phyloP scores from a whole-genome alignment of 2,888 invertebrate genomes.

The Rambutsinella grinnellia region DNA sequence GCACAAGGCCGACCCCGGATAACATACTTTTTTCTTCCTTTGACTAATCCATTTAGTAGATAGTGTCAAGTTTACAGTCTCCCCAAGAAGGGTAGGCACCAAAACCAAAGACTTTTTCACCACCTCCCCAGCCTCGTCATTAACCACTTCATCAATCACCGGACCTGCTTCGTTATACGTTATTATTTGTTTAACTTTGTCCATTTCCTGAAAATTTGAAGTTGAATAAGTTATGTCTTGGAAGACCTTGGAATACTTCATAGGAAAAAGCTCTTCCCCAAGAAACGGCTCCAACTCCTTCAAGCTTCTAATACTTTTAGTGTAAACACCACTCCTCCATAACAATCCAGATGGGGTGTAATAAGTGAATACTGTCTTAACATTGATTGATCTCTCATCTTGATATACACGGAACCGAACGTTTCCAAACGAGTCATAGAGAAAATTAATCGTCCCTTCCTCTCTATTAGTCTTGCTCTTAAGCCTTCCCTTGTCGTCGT shows the following conservation, averaged over 20 bases:
- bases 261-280: background rate
- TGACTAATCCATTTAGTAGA: background rate
- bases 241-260: background rate
- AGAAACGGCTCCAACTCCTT: background rate
- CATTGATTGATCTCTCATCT: background rate
- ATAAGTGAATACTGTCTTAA: background rate
- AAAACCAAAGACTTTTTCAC: background rate
- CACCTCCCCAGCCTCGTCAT: background rate
- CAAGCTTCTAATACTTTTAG: background rate
- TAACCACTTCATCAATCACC: background rate
- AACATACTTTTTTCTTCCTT: background rate
- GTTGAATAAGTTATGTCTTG: background rate
- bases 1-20: background rate
- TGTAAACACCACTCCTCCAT: background rate
- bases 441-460: background rate
- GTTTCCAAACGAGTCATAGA: background rate
- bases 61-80: background rate
- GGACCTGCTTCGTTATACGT: background rate
- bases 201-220: background rate
- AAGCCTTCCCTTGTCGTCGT: background rate
- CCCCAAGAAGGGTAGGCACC: background rate
- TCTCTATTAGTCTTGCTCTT: background rate
- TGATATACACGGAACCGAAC: background rate
- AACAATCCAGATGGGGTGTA: background rate
- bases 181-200: background rate